Base-by-base conservation (phyloP, 1,140 invertebrate species). In the Calliphora vicina region DNA sequence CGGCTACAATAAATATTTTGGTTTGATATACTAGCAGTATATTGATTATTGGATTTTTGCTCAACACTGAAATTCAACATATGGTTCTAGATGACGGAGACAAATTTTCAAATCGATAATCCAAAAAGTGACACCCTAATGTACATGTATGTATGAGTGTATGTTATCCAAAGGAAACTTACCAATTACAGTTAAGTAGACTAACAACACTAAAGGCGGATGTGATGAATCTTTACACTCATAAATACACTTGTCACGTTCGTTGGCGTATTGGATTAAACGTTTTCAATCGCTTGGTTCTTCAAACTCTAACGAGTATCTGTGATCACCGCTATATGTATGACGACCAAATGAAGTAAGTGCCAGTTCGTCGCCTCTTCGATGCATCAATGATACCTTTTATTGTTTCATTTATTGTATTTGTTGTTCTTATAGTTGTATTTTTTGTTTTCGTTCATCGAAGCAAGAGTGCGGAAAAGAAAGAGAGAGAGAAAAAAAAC, bases 191-290 rank as follows among this genome's bases (percentile, higher is more conserved):
- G 92, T 92, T 81, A 96, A 93, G 89, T 94, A 93, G 57, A 96
- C 93, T 86, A 94, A 92, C 86, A 94, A 92, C 82, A 95, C 94
- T 83, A 95, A 91, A 78, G 95, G 95, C 13, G 95, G 95, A 91
- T 96, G 94, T 42, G 94, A 94, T 43, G 94, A 96, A 85, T 96
- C 94, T 92, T 96, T 95, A 88, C 95, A 96, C 88, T 96, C 95
- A 91, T 96, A 96, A 85, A 93, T 91, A 45, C 95, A 95, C 84
- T 94, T 93, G 88, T 96, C 95, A 25, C 93, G 91, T 87, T 95
- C 94, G 83, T 94, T 95, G 73, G 94, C 94, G 86, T 94, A 95
- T 90, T 94, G 93, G 67, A 96, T 93, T 83, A 94, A 92, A 84
- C 96, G 90, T 85, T 94, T 93, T 95, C 95, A 96, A 88, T 96